These are phyloP conservation scores for Drosophila parabipectinata DNA, from an alignment of 1,140 invertebrate genomes.

Conservation along the genomic window DNA sequence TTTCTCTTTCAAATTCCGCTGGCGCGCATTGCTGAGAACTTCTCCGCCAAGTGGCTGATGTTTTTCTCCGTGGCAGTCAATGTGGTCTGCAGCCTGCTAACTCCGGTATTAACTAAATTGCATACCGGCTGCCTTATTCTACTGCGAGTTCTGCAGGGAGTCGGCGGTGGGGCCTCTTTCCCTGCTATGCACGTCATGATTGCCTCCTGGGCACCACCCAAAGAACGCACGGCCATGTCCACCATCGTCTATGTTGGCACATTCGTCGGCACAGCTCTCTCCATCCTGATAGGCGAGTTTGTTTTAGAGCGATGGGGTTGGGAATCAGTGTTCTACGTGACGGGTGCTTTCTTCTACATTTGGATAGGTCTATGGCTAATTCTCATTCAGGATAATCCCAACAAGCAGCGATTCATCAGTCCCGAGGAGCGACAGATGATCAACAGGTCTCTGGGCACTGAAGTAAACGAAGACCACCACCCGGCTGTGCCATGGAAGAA, in stretches of 20 bases:
- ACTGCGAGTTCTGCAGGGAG: constrained; percentile 91
- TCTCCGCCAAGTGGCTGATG: constrained; percentile 94
- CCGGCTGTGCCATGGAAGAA: constrained; percentile 88
- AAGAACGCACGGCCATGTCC: constrained; percentile 88
- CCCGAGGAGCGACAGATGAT: constrained; percentile 88
- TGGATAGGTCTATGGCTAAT: constrained; percentile 90
- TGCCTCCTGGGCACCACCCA: constrained; percentile 86
- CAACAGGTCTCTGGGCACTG: constrained; percentile 85
- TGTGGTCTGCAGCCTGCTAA: constrained; percentile 89
- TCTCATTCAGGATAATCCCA: constrained; percentile 89
- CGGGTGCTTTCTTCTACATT: constrained; percentile 88
- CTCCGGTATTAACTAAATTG: constrained; percentile 87
- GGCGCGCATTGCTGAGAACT: constrained; percentile 90
- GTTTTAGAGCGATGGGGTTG: constrained; percentile 88
- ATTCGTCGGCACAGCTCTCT: constrained; percentile 91
- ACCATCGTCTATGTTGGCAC: constrained; percentile 89
- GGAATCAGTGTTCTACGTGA: constrained; percentile 91
- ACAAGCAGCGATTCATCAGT: constrained; percentile 90
- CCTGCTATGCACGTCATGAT: constrained; percentile 91
- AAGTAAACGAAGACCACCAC: constrained; percentile 80
- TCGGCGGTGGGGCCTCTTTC: constrained; percentile 92
- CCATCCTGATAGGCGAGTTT: constrained; percentile 89
- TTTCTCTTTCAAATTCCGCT: constrained; percentile 90
- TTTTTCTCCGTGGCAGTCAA: constrained; percentile 91
- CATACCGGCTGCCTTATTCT: constrained; percentile 87